Evolutionary conservation across 2,888 invertebrate genomes (phyloP).

Genomic region (Drosophila suboccidentalis): DNA sequence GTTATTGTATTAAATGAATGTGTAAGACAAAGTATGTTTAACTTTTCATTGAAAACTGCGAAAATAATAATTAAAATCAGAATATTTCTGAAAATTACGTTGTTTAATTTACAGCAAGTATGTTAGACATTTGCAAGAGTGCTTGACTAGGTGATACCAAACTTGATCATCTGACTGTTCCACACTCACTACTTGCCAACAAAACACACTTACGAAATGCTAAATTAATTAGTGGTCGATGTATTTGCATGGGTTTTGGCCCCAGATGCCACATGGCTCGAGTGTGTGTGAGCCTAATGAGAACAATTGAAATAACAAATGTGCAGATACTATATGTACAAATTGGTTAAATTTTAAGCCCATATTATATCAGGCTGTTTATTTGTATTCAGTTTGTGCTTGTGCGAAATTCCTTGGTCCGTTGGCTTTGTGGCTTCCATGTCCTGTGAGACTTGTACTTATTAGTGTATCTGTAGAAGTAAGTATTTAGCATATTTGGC

Average conservation of each 20-base stretch:
- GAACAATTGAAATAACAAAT: conserved; percentile 24
- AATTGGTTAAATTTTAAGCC: conserved; percentile 8
- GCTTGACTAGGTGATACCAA: not conserved
- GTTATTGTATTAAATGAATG: conserved; percentile 2
- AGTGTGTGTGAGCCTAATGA: conserved; percentile 10
- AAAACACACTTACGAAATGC: not conserved
- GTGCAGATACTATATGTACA: conserved; percentile 1
- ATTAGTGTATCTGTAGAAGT: not conserved
- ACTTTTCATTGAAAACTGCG: not conserved
- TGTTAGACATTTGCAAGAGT: not conserved
- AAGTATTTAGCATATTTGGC: conserved; percentile 9
- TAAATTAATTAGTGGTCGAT: conserved; percentile 19
- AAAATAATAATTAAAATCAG: not conserved
- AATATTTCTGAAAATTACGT: not conserved
- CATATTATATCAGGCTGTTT: not conserved
- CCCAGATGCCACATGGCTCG: not conserved
- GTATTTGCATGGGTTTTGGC: not conserved
- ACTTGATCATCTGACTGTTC: not conserved
- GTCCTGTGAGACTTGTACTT: not conserved
- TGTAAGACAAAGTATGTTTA: conserved; percentile 5
- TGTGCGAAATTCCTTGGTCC: not conserved
- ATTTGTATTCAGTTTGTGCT: not conserved
- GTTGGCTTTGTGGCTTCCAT: not conserved
- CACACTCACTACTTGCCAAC: conserved; percentile 1
- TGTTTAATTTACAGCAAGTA: not conserved